Percentiles rank a stretch among this genome's conserved stretches.
Evolutionary conservation across 2,797 vertebrate genomes (phyloP).

Genomic region (Anabas testudineus): DNA sequence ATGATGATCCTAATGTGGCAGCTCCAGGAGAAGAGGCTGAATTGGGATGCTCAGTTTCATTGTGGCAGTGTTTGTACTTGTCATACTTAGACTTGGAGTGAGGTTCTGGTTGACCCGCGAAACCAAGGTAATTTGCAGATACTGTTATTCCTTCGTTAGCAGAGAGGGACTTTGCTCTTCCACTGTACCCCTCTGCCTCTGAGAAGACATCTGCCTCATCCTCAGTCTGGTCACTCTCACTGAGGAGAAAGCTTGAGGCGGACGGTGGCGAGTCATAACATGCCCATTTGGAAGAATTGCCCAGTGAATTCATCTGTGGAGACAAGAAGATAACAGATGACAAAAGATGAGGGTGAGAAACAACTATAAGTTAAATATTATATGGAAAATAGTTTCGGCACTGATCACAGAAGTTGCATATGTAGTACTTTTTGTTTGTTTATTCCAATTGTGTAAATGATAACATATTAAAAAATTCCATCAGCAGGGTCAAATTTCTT

Average conservation of each 20-base stretch:
- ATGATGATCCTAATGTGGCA: constrained; percentile 31
- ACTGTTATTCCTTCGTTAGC: constrained; percentile 16
- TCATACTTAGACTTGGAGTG: constrained; percentile 13
- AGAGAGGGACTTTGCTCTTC: constrained; percentile 37
- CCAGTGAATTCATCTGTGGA: constrained; percentile 78
- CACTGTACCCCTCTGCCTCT: constrained; percentile 69
- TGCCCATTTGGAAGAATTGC: constrained; percentile 76
- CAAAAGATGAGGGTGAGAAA: neutral
- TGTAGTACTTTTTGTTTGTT: neutral
- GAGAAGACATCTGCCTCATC: constrained; percentile 80
- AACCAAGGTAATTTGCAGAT: constrained; percentile 34
- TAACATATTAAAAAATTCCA: no score
- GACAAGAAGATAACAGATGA: neutral
- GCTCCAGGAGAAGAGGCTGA: constrained; percentile 27
- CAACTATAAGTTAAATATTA: neutral
- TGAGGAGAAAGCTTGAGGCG: constrained; percentile 67
- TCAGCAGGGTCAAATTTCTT: neutral
- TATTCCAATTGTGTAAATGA: neutral
- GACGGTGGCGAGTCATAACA: constrained; percentile 78
- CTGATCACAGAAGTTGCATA: neutral
- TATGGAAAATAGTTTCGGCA: neutral
- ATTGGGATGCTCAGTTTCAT: constrained; percentile 9
- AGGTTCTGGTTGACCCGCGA: constrained; percentile 30
- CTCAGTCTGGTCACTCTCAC: constrained; percentile 81
- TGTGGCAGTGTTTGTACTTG: constrained; percentile 15